phyloP scores from a whole-genome alignment of 1,140 invertebrate genomes.

The Ceratoteleas bidentatus region DNA sequence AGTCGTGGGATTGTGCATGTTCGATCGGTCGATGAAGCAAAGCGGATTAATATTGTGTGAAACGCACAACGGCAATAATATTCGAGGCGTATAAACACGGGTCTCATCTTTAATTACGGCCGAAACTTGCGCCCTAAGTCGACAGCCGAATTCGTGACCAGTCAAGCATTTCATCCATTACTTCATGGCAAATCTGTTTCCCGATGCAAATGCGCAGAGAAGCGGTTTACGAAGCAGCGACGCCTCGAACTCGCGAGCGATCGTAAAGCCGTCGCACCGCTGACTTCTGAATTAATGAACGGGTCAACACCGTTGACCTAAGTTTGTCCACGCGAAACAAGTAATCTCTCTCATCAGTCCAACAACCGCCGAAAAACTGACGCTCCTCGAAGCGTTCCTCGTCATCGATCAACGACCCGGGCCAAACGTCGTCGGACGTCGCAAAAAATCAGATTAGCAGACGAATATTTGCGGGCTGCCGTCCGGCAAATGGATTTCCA shows the following conservation, averaged over 20 bases:
- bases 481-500: neutral
- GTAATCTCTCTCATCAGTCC: conserved; percentile 50
- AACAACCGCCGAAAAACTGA: conserved; percentile 39
- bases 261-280: conserved; percentile 70
- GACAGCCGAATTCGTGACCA: conserved; percentile 68
- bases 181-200: conserved; percentile 78
- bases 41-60: neutral
- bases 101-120: conserved; percentile 44
- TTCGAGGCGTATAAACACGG: conserved; percentile 17
- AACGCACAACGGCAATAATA: neutral
- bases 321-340: conserved; percentile 55
- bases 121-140: conserved; percentile 44
- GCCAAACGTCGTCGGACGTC: too few relatives aligned
- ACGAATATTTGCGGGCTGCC: conserved; percentile 3
- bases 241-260: conserved; percentile 64
- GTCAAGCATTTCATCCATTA: conserved; percentile 77
- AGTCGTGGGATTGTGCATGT: neutral
- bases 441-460: conserved; percentile 11
- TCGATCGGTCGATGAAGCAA: neutral
- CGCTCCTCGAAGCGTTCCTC: conserved; percentile 26
- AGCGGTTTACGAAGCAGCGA: conserved; percentile 62
- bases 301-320: conserved; percentile 52
- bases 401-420: too few relatives aligned
- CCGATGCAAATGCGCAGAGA: conserved; percentile 73
- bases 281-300: conserved; percentile 76